A percentile compares a stretch with the other conserved stretches of the same genome.
These are phyloP conservation scores for Chrosomus eos DNA, from an alignment of 2,797 vertebrate genomes.

Conservation along the genomic window DNA sequence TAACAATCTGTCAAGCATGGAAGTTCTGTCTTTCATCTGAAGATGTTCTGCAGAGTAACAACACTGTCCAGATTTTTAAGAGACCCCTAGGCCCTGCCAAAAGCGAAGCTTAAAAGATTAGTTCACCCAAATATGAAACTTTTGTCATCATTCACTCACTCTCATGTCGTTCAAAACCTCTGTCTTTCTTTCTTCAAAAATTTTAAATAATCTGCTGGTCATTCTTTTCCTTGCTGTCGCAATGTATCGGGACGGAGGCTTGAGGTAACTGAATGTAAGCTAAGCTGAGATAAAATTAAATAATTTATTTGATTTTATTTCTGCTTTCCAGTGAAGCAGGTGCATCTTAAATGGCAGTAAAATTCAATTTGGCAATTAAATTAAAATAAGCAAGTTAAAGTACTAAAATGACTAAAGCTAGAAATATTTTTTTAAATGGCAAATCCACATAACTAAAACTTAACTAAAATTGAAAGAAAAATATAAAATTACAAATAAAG, in stretches of 20 bases:
- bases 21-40: constrained; percentile 54
- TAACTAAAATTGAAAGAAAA: not conserved
- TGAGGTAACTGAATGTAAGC: not conserved
- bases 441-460: not conserved
- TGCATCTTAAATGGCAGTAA: not conserved
- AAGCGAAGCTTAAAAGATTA: not conserved
- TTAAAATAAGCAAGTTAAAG: no score
- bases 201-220: not conserved
- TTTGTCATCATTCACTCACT: not conserved
- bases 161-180: not conserved
- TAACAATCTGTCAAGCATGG: constrained; percentile 62
- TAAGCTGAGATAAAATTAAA: not conserved
- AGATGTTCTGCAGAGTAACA: constrained; percentile 26
- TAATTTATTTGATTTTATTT: not conserved
- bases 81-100: not conserved
- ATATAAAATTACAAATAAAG: not conserved
- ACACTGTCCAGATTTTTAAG: not conserved
- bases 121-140: not conserved
- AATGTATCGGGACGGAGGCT: not conserved
- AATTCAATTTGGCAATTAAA: no score
- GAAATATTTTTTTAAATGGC: no score
- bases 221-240: not conserved
- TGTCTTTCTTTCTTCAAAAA: not conserved
- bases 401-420: not conserved
- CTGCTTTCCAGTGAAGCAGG: not conserved